phyloP scores from a whole-genome alignment of 2,113 vertebrate species.

The Neomonachus schauinslandi region DNA sequence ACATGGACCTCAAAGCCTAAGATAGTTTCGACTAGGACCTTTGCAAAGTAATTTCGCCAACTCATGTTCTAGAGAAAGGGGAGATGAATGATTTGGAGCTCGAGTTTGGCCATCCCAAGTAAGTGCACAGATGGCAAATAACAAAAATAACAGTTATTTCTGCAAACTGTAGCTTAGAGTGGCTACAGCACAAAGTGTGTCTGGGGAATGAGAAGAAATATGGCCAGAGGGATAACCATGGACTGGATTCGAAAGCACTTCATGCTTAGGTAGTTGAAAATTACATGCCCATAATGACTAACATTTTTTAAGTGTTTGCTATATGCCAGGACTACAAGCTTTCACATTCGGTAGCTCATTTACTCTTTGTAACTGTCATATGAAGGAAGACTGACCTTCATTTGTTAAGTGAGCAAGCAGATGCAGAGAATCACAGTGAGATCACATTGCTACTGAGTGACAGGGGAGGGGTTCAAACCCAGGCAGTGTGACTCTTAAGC shows the following conservation, averaged over 20 bases:
- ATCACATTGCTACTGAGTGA: neutral
- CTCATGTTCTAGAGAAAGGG: neutral
- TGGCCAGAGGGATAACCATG: neutral
- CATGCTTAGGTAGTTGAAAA: neutral
- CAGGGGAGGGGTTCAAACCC: neutral
- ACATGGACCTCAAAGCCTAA: neutral
- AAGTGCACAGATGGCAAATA: neutral
- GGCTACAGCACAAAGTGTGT: neutral
- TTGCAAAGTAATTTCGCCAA: neutral
- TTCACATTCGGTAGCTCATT: neutral
- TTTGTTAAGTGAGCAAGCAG: neutral
- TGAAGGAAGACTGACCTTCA: neutral
- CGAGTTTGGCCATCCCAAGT: neutral
- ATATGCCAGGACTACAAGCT: neutral
- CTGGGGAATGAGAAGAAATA: neutral
- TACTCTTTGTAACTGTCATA: neutral
- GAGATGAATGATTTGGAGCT: neutral
- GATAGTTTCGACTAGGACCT: neutral
- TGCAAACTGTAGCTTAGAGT: neutral
- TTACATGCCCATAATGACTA: neutral
- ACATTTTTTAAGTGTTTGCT: neutral
- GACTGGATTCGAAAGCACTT: neutral
- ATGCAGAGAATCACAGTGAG: neutral
- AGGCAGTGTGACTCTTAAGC: neutral
- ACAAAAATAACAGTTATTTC: neutral